Evolutionary conservation across 2,888 invertebrate species (phyloP), one percentile per base, ranked within the genome.

Genomic region (Eupelmus urozonus): DNA sequence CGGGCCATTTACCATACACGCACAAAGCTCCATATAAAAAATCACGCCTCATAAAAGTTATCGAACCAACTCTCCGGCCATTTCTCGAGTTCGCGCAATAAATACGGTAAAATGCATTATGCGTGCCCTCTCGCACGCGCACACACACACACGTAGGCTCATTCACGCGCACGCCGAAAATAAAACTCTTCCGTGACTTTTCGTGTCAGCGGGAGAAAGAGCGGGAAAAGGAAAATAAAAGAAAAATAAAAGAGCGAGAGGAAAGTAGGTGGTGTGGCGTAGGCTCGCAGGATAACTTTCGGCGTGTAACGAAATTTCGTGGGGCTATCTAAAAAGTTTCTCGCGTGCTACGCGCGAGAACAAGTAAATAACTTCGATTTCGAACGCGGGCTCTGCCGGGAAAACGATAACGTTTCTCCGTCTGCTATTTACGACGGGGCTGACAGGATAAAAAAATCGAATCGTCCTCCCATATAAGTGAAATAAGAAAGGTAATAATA

Each of bases 101-200:
- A 71, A 65, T 65, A 73, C 40, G 55, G 18, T 18, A 62, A 63
- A 73, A 55, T n/a, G 67, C n/a, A 51, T 55, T 57, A 60, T 40
- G 42, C 20, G 57, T 57, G 25, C 7, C n/a, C 29, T 25, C 16
- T 18, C 23, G 20, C 16, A 11, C 40, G 40, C 4, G 11, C 11
- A 11, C 11, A 40, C 11, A 40, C 11, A 49, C 49, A 49, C 49
- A 49, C 49, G 49, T 49, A 49, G n/a, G n/a, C n/a, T n/a, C 34
- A 34, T 34, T 34, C 11, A 13, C 20, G 13, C 2, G 13, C 2
- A 16, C n/a, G 57, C 27, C 18, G 7, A 60, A 20, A 45, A 57
- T 69, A 57, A 25, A 57, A 57, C 40, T 42, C 51, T 55, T 16
- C n/a, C 27, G 71, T 62, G 51, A 62, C 72, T 53, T 27, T 51